Evolutionary conservation across 1,140 invertebrate species (phyloP), one percentile per base, ranked within the genome.

Genomic region (Pogonomyrmex californicus): DNA sequence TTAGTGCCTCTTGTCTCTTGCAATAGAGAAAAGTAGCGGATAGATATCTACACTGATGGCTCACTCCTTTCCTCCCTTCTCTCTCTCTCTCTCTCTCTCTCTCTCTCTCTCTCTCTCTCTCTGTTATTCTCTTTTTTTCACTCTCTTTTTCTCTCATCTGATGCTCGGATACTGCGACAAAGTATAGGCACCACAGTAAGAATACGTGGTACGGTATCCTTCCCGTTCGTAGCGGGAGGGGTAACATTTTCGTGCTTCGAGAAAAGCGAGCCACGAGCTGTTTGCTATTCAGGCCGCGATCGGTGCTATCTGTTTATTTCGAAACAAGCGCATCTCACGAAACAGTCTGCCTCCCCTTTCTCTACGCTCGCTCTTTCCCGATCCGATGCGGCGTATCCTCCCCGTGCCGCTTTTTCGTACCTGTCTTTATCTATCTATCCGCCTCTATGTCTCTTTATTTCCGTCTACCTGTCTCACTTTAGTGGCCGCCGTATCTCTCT

Each of bases 291-390:
- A 91, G 91, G 88, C 91, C 86, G 88, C 92, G 93, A 94, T 93
- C 92, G 89, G 90, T 88, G 91, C 92, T 94, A 94, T 95, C 93
- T 94, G 92, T 94, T 94, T 95, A 94, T 94, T 93, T 91, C 91
- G 91, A 93, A 94, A 95, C 93, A 94, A 94, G 91, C 92, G 91
- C 89, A 88, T 92, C 91, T 92, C 91, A 88, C 85, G 49, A 56
- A 87, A 51, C 60, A 87, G 73, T 71, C 75, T 68, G 63, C 66
- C 58, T 51, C 62, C 49, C 51, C 73, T 41, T 66, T 75, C 66
- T 23, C 60, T 54, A 75, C 36, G 10, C 51, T 68, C 89, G 54
- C 87, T 86, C 54, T 89, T 60, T 73, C 78, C 54, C 63, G n/a
- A 73, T 85, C 54, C 66, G 68, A 60, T 49, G 41, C 41, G 51